Evolutionary conservation across 2,113 vertebrate species (phyloP), one percentile per base, ranked within the genome.

Genomic region (Bolborhynchus lineola): DNA sequence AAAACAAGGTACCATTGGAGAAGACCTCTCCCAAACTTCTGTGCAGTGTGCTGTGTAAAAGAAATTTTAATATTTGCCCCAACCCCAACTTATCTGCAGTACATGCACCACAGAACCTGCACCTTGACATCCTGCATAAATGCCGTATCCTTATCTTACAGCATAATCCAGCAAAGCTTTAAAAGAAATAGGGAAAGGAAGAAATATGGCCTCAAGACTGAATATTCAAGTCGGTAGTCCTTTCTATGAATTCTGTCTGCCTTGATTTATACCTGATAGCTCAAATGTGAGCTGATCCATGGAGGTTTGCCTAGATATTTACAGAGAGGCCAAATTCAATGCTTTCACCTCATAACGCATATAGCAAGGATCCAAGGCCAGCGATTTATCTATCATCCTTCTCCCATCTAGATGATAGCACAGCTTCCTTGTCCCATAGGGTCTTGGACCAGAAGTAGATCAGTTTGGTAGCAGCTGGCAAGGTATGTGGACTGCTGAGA

Each of bases 401-500:
- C 85, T 64, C 31, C 52, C 42, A 41, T 25, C 28, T 57, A 65
- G 69, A 24, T 70, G 68, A 49, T 6, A 20, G 8, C 37, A 62
- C 35, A 57, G 21, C 7, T 64, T 65, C 33, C 16, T 74, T 81
- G 16, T 69, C 25, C 53, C 29, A 0, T 3, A 28, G 19, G 29
- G 33, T 55, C 35, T 44, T 64, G 39, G 52, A 41, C 31, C 16
- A 72, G 52, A 72, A 63, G 47, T 49, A 77, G 63, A 5, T 74
- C 82, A 5, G 16, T 78, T 86, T 11, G 19, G 21, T 21, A 60
- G 47, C 31, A 72, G 42, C 52, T 53, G 47, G 28, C 33, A 80
- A 87, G 68, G n/a, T 21, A 64, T 20, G 5, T 3, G 5, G 31
- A 9, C 50, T 57, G 29, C 29, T 0, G 0, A 55, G 21, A 17